These are phyloP conservation scores for Rotaria socialis DNA, from an alignment of 2,888 invertebrate genomes.

Conservation along the genomic window DNA sequence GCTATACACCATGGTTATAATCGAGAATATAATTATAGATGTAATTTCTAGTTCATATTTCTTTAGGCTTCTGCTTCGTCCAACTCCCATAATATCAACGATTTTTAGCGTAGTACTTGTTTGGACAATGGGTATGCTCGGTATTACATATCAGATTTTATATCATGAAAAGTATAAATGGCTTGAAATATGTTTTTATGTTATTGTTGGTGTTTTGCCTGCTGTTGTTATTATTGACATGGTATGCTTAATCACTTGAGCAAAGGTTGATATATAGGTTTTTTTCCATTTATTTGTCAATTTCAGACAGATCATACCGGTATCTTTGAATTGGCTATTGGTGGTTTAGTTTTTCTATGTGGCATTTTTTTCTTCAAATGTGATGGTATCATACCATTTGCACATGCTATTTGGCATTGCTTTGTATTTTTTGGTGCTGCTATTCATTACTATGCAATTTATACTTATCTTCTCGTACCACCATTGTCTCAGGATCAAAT, in stretches of 20 bases:
- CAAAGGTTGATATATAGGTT: too few relatives aligned
- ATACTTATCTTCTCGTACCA: conserved; percentile 57
- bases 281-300: not conserved
- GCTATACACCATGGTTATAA: conserved; percentile 83
- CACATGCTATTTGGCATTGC: conserved; percentile 94
- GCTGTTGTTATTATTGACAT: conserved; percentile 68
- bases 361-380: conserved; percentile 91
- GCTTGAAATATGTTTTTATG: conserved; percentile 81
- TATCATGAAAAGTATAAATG: conserved; percentile 83
- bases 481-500: not conserved
- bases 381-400: conserved; percentile 86
- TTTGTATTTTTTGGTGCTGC: conserved; percentile 83
- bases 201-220: conserved; percentile 81
- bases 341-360: conserved; percentile 78
- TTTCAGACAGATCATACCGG: conserved; percentile 72
- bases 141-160: conserved; percentile 88
- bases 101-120: conserved; percentile 56
- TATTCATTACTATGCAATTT: conserved; percentile 80
- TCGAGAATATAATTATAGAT: not conserved
- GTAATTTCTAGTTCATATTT: conserved; percentile 9
- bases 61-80: conserved; percentile 55
- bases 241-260: conserved; percentile 51
- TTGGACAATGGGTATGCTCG: conserved; percentile 81
- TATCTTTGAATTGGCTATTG: conserved; percentile 75
- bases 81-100: conserved; percentile 46